Base-by-base conservation (phyloP, 2,113 vertebrate species). In the Otocyon megalotis region DNA sequence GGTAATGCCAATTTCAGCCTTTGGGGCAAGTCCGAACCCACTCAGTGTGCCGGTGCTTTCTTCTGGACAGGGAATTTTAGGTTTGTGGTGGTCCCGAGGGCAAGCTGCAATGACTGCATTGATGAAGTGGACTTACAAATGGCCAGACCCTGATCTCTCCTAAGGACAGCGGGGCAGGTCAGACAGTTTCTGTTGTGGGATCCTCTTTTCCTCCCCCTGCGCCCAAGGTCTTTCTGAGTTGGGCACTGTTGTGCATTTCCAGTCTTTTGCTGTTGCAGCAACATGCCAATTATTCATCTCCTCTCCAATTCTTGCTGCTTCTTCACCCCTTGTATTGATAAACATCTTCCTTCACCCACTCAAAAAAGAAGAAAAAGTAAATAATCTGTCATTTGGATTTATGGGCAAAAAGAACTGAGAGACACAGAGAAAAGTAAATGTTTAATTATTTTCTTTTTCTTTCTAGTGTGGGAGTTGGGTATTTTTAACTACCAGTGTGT, bases 281-380 rank as follows among this genome's bases (percentile, higher is more conserved):
- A 19, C 9, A 3, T 0, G 14, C 24, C 22, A 6, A 32, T 22
- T 37, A 37, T n/a, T 71, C 53, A 13, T 69, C 54, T 37, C 43
- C 30, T 26, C 54, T 48, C 35, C 84, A 56, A 24, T 72, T 32
- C 32, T 56, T 30, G 43, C 32, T n/a, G 77, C 43, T 65, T 53
- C 82, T 71, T 71, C 71, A 13, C 3, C 3, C 53, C 24, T 69
- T 48, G 35, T 54, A 54, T 53, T 63, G 86, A 76, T 76, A 85
- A 88, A 92, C 1, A 17, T 56, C 80, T 93, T 67, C 56, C 53
- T 92, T 60, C 50, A 15, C 90, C 83, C 88, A 85, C 85, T 62
- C 54, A 48, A 77, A 65, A 65, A 93, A 43, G 50, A 79, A 89
- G 56, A 62, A 82, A 90, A 80, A 88, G 50, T 35, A 84, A 96